Percentiles rank a stretch among this genome's conserved stretches.
phyloP scores from a whole-genome alignment of 2,113 vertebrate genomes.

The Ameiurus melas region DNA sequence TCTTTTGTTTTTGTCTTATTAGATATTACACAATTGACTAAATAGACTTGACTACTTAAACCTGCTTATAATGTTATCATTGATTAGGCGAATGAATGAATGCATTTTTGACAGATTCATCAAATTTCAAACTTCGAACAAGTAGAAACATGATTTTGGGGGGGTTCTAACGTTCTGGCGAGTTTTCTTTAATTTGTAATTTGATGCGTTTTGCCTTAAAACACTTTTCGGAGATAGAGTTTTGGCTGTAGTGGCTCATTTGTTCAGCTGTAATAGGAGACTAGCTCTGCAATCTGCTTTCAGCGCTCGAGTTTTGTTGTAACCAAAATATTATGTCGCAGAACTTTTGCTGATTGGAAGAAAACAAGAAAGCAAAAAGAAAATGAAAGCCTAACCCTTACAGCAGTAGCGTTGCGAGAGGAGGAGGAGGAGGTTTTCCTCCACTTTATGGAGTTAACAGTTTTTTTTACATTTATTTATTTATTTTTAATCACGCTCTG shows the following conservation, averaged over 20 bases:
- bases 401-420: background rate
- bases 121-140: background rate
- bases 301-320: background rate
- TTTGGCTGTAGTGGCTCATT: background rate
- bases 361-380: background rate
- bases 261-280: background rate
- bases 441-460: background rate
- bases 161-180: background rate
- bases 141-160: background rate
- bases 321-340: background rate
- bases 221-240: background rate
- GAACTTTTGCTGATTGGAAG: background rate
- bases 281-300: too few relatives aligned
- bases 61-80: too few relatives aligned
- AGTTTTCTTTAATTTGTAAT: background rate
- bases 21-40: too few relatives aligned
- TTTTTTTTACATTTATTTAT: background rate
- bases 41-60: too few relatives aligned
- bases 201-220: background rate
- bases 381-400: background rate
- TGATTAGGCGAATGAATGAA: background rate
- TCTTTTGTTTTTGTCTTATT: background rate
- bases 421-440: background rate
- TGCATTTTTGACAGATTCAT: background rate
- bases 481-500: background rate